Base-by-base conservation (phyloP, 2,113 vertebrate species). In the Neolamprologus hecqui region DNA sequence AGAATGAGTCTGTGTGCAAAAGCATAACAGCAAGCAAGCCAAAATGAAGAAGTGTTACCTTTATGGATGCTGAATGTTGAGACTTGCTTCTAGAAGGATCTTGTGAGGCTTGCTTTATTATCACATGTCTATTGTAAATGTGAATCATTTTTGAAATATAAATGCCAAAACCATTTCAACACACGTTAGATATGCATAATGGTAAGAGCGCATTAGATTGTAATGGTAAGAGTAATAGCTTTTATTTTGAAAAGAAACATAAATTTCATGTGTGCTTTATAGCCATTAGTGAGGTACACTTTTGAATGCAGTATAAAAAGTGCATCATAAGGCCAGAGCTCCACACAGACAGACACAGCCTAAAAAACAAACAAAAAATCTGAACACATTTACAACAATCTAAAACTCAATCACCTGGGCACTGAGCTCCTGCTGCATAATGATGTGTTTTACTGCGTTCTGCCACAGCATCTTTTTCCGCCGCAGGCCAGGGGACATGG, bases 401-500 rank as follows among this genome's bases (percentile, higher is more conserved):
- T 11, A 15, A 51, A 35, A 26, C 45, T 42, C 3, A 15, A 4
- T 92, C 88, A 96, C 95, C 91, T 96, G 94, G 55, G 91, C 84
- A 17, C 58, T 94, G 28, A 95, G 91, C 79, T 96, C 94, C 86
- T 90, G 89, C 83, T 97, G 95, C 86, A 65, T 94, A 12, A 96
- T 95, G 79, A 96, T 95, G 90, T 96, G 96, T 90, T 96, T 96
- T 7, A 95, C 92, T 3, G 96, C 95, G 1, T 95, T 96, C 87
- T 96, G 94, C 96, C 95, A 96, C 81, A 96, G 92, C 94, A 90
- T 95, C 90, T 95, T 95, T 83, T 96, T 96, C 26, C 94, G 89
- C 77, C 92, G 84, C 57, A 96, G 83, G 11, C 95, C 94, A 0
- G 95, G 95, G 4, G 96, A 97, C 86, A 95, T 57, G 6, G 88